A percentile compares a stretch with the other conserved stretches of the same genome.
Evolutionary conservation across 1,140 invertebrate species (phyloP).

Genomic region (Gryon sp.): DNA sequence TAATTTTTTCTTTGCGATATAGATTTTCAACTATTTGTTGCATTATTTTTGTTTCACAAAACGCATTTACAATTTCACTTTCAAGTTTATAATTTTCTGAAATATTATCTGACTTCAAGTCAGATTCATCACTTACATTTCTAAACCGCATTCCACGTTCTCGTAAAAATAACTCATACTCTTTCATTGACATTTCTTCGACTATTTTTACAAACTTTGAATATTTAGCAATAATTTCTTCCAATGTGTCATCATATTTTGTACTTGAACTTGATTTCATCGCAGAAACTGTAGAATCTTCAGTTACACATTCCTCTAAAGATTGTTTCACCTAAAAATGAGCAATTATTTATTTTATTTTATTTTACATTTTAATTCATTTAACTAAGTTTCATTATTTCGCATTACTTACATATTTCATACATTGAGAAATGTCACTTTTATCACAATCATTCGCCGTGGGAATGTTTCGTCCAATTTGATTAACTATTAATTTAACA

Average conservation of each 20-base stretch:
- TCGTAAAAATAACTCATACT: constrained; percentile 66
- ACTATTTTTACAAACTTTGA: constrained; percentile 58
- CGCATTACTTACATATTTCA: constrained; percentile 71
- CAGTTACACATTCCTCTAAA: constrained; percentile 56
- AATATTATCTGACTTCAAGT: too few relatives aligned
- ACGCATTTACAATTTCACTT: constrained; percentile 70
- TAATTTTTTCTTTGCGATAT: constrained; percentile 2
- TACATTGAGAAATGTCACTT: constrained; percentile 58
- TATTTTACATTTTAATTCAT: too few relatives aligned
- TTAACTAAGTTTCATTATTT: too few relatives aligned
- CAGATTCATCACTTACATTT: too few relatives aligned
- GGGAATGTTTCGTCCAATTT: constrained; percentile 65
- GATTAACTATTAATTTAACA: constrained; percentile 75
- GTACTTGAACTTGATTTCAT: not conserved
- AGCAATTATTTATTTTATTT: too few relatives aligned
- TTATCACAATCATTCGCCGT: constrained; percentile 45
- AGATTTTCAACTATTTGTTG: constrained; percentile 25
- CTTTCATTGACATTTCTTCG: constrained; percentile 49
- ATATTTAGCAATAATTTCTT: constrained; percentile 67
- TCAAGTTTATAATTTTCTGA: constrained; percentile 44
- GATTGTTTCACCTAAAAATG: constrained; percentile 66
- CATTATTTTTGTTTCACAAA: constrained; percentile 73
- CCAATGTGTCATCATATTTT: not conserved
- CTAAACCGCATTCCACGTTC: too few relatives aligned
- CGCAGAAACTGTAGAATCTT: not conserved